Evolutionary conservation across 2,888 invertebrate genomes (phyloP).

Genomic region (Pyralis farinalis): DNA sequence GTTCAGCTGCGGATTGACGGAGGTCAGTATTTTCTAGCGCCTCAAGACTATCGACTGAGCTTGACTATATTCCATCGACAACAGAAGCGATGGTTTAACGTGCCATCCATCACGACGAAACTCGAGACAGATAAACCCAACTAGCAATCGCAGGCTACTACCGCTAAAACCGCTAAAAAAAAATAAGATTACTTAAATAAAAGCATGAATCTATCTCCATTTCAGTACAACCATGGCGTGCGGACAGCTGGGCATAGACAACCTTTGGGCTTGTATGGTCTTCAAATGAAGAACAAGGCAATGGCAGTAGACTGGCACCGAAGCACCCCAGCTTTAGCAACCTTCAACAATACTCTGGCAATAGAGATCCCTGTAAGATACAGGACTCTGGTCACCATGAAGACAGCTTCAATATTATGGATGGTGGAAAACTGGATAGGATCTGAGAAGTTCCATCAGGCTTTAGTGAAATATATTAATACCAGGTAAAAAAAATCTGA

Average conservation of each 20-base stretch:
- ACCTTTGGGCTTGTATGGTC: conserved; percentile 45
- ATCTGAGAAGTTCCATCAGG: conserved; percentile 48
- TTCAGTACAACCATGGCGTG: conserved; percentile 48
- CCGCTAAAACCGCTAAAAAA: too few relatives aligned
- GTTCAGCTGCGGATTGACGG: too few relatives aligned
- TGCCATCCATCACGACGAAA: too few relatives aligned
- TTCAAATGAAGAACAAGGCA: conserved; percentile 56
- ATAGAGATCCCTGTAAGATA: conserved; percentile 55
- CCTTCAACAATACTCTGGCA: conserved; percentile 53
- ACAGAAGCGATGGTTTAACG: too few relatives aligned
- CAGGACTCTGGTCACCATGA: conserved; percentile 57
- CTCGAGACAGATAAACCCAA: too few relatives aligned
- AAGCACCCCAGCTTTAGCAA: conserved; percentile 47
- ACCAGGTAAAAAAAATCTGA: conserved; percentile 35
- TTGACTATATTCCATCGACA: too few relatives aligned
- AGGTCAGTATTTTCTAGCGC: too few relatives aligned
- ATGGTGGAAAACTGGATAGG: conserved; percentile 73
- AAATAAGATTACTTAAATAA: too few relatives aligned
- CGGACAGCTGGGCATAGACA: conserved; percentile 16
- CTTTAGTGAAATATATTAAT: conserved; percentile 61
- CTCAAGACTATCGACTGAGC: too few relatives aligned
- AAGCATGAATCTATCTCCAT: too few relatives aligned
- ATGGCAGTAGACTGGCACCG: conserved; percentile 61
- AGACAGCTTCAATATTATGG: conserved; percentile 67
- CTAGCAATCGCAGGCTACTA: too few relatives aligned